Conservation (phyloP, 2,888 invertebrate genomes). For the Cryptocephalus primarius region DNA sequence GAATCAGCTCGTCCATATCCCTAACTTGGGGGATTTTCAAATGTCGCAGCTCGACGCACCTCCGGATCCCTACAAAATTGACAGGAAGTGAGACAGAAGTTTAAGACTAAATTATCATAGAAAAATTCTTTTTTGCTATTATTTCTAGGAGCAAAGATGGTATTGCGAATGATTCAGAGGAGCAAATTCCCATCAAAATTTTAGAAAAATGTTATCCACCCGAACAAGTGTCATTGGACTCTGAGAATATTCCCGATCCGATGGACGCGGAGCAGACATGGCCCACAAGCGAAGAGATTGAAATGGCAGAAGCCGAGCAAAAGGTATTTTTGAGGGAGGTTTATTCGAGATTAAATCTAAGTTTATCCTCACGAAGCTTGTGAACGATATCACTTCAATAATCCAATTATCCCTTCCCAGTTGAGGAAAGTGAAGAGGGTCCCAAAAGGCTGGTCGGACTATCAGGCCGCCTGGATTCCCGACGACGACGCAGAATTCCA, state of each 20-base stretch:
- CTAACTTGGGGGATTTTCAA: constrained; percentile 90
- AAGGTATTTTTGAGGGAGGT: constrained; percentile 13
- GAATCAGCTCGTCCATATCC: constrained; percentile 81
- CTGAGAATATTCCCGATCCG: constrained; percentile 75
- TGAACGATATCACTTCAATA: no score
- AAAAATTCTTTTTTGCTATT: background rate
- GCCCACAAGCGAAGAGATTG: constrained; percentile 88
- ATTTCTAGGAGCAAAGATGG: constrained; percentile 9
- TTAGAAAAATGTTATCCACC: constrained; percentile 51
- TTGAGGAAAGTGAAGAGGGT: constrained; percentile 59
- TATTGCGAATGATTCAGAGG: constrained; percentile 15
- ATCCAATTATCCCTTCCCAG: constrained; percentile 4
- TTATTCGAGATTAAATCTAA: no score
- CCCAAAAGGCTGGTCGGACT: constrained; percentile 93
- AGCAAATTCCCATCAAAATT: constrained; percentile 31
- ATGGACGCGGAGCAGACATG: constrained; percentile 96
- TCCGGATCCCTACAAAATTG: constrained; percentile 56
- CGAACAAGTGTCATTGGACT: constrained; percentile 62
- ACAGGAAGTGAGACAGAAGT: constrained; percentile 28
- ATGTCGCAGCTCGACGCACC: constrained; percentile 67
- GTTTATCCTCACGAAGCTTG: no score
- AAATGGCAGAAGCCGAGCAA: constrained; percentile 52
- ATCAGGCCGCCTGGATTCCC: constrained; percentile 91
- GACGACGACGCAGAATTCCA: constrained; percentile 48
- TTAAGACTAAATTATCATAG: no score